These are phyloP conservation scores for Enteromius viviparus DNA, from an alignment of 2,797 vertebrate genomes.

Conservation along the genomic window DNA sequence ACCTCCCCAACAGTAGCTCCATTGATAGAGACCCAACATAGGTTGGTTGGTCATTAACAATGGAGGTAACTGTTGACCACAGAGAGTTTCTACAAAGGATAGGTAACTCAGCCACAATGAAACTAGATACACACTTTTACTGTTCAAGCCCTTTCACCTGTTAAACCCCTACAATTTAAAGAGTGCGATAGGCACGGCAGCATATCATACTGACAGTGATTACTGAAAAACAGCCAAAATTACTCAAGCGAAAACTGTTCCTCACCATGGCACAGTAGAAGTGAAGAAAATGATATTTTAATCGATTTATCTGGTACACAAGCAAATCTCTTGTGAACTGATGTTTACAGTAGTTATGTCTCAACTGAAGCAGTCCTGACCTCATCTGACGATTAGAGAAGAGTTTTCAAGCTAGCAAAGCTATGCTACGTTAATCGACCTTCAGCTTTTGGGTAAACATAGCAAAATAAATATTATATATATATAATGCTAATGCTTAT, in stretches of 20 bases:
- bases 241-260: neutral
- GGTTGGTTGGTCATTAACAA: slow-evolving; percentile 38
- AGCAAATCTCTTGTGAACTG: neutral
- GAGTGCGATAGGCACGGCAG: neutral
- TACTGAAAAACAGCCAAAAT: slow-evolving; percentile 12
- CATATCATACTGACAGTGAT: neutral
- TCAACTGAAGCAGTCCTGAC: neutral
- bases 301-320: slow-evolving; percentile 6
- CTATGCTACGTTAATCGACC: neutral
- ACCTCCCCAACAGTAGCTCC: slow-evolving; percentile 51
- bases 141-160: slow-evolving; percentile 34
- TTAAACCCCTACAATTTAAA: slow-evolving; percentile 32
- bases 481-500: neutral
- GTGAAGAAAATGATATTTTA: neutral
- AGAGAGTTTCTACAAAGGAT: slow-evolving; percentile 16
- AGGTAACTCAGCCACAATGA: slow-evolving; percentile 31
- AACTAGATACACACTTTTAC: slow-evolving; percentile 32
- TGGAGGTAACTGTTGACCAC: slow-evolving; percentile 48
- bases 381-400: slow-evolving; percentile 1
- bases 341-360: neutral
- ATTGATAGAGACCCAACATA: slow-evolving; percentile 41
- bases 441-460: neutral
- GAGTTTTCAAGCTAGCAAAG: neutral
- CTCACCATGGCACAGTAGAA: neutral
- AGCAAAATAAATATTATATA: neutral